Base-by-base conservation (phyloP, 2,888 invertebrate genomes). In the Choreutis nemorana region DNA sequence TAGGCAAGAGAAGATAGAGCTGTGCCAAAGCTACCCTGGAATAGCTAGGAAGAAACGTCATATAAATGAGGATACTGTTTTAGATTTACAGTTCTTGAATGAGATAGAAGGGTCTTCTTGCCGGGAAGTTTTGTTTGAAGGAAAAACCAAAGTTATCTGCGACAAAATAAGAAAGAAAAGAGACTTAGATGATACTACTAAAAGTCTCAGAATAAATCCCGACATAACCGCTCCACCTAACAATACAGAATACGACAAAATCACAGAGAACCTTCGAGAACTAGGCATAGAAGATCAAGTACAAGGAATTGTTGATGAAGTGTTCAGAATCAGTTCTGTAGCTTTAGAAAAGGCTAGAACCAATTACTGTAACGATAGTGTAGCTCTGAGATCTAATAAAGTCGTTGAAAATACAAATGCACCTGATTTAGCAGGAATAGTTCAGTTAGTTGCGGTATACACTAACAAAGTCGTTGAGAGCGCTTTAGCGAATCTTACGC, bases 11-110 rank as follows among this genome's bases (percentile, higher is more conserved):
- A 70, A 75, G 35, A 34, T 66, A 0, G 61, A 68, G n/a, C 36
- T 68, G 0, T 75, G 75, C 29, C 65, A 65, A 28, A 53, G 55
- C 1, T 73, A 62, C 32, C 71, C 72, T 0, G 60, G 55, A 1
- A 49, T 56, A 0, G 50, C 50, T 0, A 53, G 65, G 12, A 48
- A 34, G 25, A 58, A 55, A 26, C n/a, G 18, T 12, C 1, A n/a
- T n/a, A n/a, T n/a, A n/a, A n/a, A n/a, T n/a, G n/a, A n/a, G n/a
- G n/a, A n/a, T n/a, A n/a, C n/a, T n/a, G n/a, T n/a, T n/a, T n/a
- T n/a, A n/a, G n/a, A n/a, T n/a, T n/a, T n/a, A n/a, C n/a, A n/a
- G n/a, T n/a, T n/a, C n/a, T n/a, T n/a, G n/a, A n/a, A n/a, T n/a
- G n/a, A n/a, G n/a, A n/a, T n/a, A n/a, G n/a, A n/a, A n/a, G n/a